phyloP scores from a whole-genome alignment of 2,113 vertebrate species.

The Deroptyus accipitrinus region DNA sequence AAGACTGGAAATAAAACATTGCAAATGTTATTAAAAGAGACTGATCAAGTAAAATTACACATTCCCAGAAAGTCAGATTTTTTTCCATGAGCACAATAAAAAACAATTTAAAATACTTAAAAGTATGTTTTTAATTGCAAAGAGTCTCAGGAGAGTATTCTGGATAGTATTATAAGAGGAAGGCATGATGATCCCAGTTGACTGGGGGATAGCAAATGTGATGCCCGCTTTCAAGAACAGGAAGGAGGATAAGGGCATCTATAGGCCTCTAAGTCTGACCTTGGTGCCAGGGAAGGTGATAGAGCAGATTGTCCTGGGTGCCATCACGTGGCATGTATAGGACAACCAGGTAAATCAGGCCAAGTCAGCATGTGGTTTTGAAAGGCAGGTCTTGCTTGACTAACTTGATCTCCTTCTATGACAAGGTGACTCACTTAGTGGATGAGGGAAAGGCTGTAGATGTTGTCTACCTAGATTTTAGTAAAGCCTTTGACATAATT shows the following conservation, averaged over 20 bases:
- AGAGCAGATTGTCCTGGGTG: background rate
- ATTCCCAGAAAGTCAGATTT: background rate
- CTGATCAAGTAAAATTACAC: background rate
- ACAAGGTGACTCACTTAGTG: background rate
- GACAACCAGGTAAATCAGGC: background rate
- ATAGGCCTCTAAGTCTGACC: background rate
- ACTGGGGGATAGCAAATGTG: background rate
- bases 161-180: background rate
- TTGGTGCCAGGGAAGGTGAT: background rate
- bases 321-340: background rate
- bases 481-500: background rate
- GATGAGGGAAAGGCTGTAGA: background rate
- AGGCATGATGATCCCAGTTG: background rate
- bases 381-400: background rate
- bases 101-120: background rate
- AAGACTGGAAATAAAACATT: conserved; percentile 19
- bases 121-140: background rate
- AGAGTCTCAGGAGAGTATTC: background rate
- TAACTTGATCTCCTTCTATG: background rate
- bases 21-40: background rate
- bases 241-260: background rate
- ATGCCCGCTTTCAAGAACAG: background rate
- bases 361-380: background rate
- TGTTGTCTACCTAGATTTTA: background rate
- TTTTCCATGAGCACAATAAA: background rate